Evolutionary conservation across 2,888 invertebrate species (phyloP), one percentile per base, ranked within the genome.

Genomic region (Metellina segmentata): DNA sequence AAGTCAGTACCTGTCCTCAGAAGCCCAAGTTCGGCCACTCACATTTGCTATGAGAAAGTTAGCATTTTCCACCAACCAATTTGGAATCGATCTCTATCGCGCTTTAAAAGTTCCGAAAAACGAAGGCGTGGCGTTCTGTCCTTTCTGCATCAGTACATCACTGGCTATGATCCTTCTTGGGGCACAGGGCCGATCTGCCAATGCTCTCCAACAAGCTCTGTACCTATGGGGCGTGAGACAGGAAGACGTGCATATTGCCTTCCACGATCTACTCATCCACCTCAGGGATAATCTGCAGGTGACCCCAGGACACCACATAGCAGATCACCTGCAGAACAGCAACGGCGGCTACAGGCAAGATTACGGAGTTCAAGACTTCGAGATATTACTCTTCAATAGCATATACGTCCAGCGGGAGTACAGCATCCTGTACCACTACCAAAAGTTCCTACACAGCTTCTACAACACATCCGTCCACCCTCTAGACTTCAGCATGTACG

Each of bases 381-480:
- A 92, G 74, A 94, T 92, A 92, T 51, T 93, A 6, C 89, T 93
- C 71, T 91, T 93, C 70, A 93, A 93, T 78, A 93, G 93, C 11
- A 93, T 94, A 16, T 94, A 94, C 82, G 93, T 93, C 19, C 94
- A 94, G 83, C 20, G 94, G 75, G 93, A 93, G 77, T 93, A 93
- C 69, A 92, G 91, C 11, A 93, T 94, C 16, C 92, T 93, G 20
- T 94, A 94, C 71, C 92, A 93, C 13, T 94, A 94, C 71, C 93
- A 94, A 74, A 92, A 94, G 69, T 93, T 93, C 16, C 85, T 94
- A 16, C 93, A 93, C 48, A 82, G 85, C 11, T 94, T 93, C 70
- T 94, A 94, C 53, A 94, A 94, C 61, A 94, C 93, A 77, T 93
- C 93, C 19, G 92, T 94, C 34, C 94, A 93, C 87, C 93, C 93